phyloP scores from a whole-genome alignment of 2,797 vertebrate species.

The Siniperca undulata region DNA sequence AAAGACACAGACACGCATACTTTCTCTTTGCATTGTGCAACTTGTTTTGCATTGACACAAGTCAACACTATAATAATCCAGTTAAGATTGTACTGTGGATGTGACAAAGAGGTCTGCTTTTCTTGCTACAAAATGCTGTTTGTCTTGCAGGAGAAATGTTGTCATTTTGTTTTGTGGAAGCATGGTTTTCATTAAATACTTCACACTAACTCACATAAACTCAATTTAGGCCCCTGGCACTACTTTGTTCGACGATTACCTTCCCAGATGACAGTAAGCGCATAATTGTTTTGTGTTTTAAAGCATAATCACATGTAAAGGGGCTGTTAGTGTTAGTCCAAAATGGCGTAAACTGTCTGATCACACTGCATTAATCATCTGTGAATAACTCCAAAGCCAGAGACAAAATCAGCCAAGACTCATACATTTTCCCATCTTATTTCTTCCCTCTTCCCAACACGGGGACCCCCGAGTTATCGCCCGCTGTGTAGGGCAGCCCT shows the following conservation, averaged over 20 bases:
- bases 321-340: background rate
- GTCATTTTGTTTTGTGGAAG: too few species aligned
- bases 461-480: conserved; percentile 17
- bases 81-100: background rate
- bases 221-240: background rate
- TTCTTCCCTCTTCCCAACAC: conserved; percentile 4
- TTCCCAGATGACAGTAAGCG: background rate
- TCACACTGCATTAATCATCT: conserved; percentile 19
- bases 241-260: background rate
- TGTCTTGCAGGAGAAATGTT: background rate
- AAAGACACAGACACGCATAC: background rate
- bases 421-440: conserved; percentile 13
- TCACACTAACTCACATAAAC: background rate
- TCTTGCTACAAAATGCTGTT: background rate
- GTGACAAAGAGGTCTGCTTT: conserved; percentile 1
- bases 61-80: conserved; percentile 19
- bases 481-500: conserved; percentile 35
- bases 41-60: conserved; percentile 13
- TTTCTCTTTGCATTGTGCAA: conserved; percentile 25
- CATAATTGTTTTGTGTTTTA: background rate
- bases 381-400: conserved; percentile 46
- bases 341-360: background rate
- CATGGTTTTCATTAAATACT: conserved; percentile 2
- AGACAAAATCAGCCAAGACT: conserved; percentile 23
- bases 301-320: background rate